These are phyloP conservation scores for Semotilus atromaculatus DNA, from an alignment of 2,797 vertebrate genomes.

Conservation along the genomic window DNA sequence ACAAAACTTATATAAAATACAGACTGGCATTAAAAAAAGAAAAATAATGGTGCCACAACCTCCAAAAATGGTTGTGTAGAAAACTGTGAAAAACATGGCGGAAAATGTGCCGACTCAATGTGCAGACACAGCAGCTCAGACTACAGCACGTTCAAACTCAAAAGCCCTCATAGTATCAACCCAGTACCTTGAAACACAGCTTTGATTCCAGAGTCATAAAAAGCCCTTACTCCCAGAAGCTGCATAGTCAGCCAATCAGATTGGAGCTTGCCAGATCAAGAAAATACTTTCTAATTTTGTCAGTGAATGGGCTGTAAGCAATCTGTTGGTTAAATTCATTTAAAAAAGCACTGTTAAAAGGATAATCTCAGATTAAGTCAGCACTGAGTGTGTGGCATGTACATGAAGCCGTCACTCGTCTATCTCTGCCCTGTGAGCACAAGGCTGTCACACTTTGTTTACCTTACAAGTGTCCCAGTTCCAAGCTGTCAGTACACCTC, in stretches of 20 bases:
- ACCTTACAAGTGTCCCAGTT: slow-evolving; percentile 46
- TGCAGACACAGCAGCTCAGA: not conserved
- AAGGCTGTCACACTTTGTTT: slow-evolving; percentile 44
- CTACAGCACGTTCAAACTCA: not conserved
- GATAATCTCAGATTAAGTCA: not conserved
- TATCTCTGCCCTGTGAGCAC: slow-evolving; percentile 2
- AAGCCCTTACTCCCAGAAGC: not conserved
- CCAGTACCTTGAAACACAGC: not conserved
- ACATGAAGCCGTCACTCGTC: not conserved
- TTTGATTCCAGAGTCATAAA: not conserved
- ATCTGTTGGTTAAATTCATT: not conserved
- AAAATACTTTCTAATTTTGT: not conserved
- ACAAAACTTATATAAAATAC: not conserved
- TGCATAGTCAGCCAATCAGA: not conserved
- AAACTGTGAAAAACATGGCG: not conserved
- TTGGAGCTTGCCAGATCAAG: not conserved
- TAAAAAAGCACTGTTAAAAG: not conserved
- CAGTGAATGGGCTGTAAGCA: not conserved
- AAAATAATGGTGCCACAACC: not conserved
- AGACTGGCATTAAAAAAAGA: not conserved
- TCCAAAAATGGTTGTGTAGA: not conserved
- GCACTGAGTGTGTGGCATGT: not conserved
- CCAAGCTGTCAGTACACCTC: slow-evolving; percentile 24
- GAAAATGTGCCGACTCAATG: not conserved
- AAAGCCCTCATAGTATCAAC: too few species aligned